Base-by-base conservation (phyloP, 2,888 invertebrate species). In the Notodonta ziczac region DNA sequence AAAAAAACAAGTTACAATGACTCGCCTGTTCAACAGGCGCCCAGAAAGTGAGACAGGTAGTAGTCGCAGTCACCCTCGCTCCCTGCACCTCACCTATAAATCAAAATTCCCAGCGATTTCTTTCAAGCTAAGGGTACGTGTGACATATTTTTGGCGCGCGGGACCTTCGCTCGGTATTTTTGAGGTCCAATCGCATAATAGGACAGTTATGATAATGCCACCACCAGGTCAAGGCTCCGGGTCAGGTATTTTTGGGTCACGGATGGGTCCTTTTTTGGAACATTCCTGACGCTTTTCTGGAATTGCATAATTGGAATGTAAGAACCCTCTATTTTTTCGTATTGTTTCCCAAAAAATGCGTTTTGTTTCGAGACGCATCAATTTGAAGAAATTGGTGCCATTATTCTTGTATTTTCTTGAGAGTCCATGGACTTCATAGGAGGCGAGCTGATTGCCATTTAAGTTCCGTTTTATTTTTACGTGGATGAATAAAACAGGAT, bases 131-230 rank as follows among this genome's bases (percentile, higher is more conserved):
- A 24, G 52, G 52, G 52, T 52, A 32, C 68, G 60, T 57, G 60
- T 59, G 48, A 63, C 63, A 58, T 63, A 63, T 63, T 58, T 61
- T 35, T 52, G 58, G 60, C 56, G 58, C 59, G 58, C 57, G 14
- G 40, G 54, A 40, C 60, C 54, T 52, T 52, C 54, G 39, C 39
- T 10, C 13, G 39, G 39, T 5, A 53, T 53, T 53, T 53, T 54
- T 54, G 54, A 54, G 54, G 35, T 4, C 54, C 54, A 54, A 39
- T 54, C 54, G 54, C n/a, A 54, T 39, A 52, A 39, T 40, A 54
- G 54, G 39, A 39, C 54, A 39, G 54, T 14, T 39, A 54, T 54
- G 39, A 35, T 54, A 39, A 54, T 54, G 14, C 12, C 13, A 24
- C 13, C 35, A 13, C 10, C 54, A 12, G 54, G 54, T 54, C 54